Conservation (phyloP, 92 coral and sea anemone genomes). For the Epizoanthus illoricatus region DNA sequence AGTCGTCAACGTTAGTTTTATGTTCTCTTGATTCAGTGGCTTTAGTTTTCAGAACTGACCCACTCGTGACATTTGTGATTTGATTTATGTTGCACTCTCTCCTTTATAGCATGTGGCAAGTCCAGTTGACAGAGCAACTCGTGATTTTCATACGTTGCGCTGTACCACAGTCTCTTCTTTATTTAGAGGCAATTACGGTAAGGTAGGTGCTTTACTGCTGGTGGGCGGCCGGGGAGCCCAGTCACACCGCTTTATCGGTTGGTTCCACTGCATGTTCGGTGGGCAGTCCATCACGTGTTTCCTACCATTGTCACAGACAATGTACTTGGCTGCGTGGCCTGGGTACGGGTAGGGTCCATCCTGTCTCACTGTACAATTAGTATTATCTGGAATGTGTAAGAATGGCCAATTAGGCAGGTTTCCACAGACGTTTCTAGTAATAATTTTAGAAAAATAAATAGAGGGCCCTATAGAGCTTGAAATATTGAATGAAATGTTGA, state of each 20-base stretch:
- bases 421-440: too few species aligned
- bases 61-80: too few species aligned
- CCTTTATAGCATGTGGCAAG: too few species aligned
- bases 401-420: not conserved
- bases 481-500: not conserved
- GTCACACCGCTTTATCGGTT: conserved; percentile 10
- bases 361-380: conserved; percentile 5
- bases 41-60: too few species aligned
- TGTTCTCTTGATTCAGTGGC: too few species aligned
- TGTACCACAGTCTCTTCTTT: too few species aligned
- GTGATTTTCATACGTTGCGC: too few species aligned
- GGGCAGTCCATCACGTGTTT: conserved; percentile 38
- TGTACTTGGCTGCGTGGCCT: conserved; percentile 19
- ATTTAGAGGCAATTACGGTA: not conserved
- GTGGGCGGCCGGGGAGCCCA: not conserved
- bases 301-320: conserved; percentile 37
- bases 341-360: conserved; percentile 23
- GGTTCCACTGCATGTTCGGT: conserved; percentile 23
- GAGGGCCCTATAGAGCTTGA: too few species aligned
- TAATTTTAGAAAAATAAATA: too few species aligned
- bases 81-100: too few species aligned
- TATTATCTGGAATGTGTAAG: not conserved
- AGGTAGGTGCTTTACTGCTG: not conserved
- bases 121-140: too few species aligned
- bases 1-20: too few species aligned